These are phyloP conservation scores for Gobius niger DNA, from an alignment of 2,113 vertebrate species.

Conservation along the genomic window DNA sequence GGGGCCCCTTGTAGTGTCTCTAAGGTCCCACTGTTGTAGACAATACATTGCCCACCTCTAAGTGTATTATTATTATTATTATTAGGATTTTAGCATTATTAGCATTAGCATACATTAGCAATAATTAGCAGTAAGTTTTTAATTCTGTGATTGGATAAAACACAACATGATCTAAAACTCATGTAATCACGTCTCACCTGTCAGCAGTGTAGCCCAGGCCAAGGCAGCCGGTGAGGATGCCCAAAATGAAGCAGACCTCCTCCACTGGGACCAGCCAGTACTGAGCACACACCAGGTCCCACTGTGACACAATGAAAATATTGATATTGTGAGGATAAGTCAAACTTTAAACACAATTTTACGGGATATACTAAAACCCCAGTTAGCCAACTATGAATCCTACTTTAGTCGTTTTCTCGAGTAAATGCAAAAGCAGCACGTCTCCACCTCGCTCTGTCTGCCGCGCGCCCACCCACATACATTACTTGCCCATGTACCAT, in stretches of 20 bases:
- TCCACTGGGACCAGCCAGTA: slow-evolving; percentile 89
- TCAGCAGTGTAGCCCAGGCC: slow-evolving; percentile 82
- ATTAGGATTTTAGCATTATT: no score
- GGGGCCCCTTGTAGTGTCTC: no score
- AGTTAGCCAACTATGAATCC: neutral
- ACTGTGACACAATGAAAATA: slow-evolving; percentile 62
- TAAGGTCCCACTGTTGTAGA: no score
- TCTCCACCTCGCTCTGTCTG: neutral
- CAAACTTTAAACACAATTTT: neutral
- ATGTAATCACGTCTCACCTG: slow-evolving; percentile 71
- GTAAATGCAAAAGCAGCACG: neutral
- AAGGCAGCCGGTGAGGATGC: slow-evolving; percentile 83
- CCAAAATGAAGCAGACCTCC: slow-evolving; percentile 88
- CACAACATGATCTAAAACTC: neutral
- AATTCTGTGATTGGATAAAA: no score
- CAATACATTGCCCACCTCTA: no score
- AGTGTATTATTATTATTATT: no score
- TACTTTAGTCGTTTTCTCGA: neutral
- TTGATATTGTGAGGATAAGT: neutral
- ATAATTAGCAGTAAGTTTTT: no score
- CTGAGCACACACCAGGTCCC: slow-evolving; percentile 86
- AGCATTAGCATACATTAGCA: no score
- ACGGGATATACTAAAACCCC: neutral
- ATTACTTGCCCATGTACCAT: neutral
- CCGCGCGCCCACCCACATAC: neutral